Conservation (phyloP, 1,140 invertebrate species). For the Yoshiicerus persimilis region DNA sequence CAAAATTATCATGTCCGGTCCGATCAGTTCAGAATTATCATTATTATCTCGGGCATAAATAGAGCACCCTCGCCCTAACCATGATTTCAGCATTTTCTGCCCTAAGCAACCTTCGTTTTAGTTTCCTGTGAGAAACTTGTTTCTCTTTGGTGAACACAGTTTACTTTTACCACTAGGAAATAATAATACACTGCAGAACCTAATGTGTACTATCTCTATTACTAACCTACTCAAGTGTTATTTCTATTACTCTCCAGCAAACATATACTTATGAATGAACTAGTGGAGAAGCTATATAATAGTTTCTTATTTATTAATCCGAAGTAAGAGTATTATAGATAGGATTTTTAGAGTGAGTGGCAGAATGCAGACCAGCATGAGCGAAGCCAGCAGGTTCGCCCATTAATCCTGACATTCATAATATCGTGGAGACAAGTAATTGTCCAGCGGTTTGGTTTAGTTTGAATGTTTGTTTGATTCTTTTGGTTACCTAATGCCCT, state of each 20-base stretch:
- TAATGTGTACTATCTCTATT: background rate
- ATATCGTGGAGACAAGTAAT: background rate
- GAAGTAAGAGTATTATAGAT: background rate
- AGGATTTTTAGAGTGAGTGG: background rate
- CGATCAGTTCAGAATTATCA: constrained; percentile 17
- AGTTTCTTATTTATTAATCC: background rate
- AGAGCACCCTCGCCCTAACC: constrained; percentile 9
- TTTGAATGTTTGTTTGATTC: background rate
- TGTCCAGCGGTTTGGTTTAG: background rate
- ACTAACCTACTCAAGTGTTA: background rate
- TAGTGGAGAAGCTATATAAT: background rate
- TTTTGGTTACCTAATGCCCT: background rate
- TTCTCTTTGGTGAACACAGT: background rate
- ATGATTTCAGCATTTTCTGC: constrained; percentile 22
- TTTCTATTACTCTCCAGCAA: background rate
- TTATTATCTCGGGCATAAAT: constrained; percentile 20
- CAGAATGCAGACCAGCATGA: background rate
- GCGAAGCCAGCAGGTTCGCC: background rate
- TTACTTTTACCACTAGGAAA: background rate
- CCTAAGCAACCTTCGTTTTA: background rate
- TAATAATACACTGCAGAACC: background rate
- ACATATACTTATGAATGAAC: background rate
- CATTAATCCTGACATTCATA: background rate
- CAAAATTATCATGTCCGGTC: constrained; percentile 38
- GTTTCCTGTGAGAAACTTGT: constrained; percentile 12